Base-by-base conservation (phyloP, 2,113 vertebrate species). In the Prolemur simus region DNA sequence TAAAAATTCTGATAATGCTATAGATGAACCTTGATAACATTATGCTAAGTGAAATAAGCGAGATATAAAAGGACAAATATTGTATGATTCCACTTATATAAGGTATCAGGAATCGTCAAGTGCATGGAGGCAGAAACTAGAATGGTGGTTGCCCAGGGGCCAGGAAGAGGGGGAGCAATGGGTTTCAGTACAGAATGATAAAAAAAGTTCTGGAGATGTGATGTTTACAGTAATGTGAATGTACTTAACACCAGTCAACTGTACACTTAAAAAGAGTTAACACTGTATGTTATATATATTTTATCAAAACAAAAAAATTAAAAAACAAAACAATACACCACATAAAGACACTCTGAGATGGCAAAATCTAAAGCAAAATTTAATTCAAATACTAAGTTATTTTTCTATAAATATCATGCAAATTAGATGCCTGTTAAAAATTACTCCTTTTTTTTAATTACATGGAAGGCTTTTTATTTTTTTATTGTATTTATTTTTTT, bases 331-430 rank as follows among this genome's bases (percentile, higher is more conserved):
- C n/a, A 77, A 8, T 13, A 42, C 1, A 94, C 20, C 34, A 49
- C 10, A 83, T 58, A 58, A 56, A 90, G 39, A 56, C 32, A 91
- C 29, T 86, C 2, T 58, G 74, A 82, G 25, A 68, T 63, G 56
- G 21, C 34, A 88, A 93, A 91, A 60, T 39, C 54, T 83, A 95
- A 93, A 86, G 39, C 60, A 87, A 95, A 63, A 8, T 4, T 60
- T 8, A 39, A 52, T 17, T 94, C 23, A 90, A 47, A 86, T 27
- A 54, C n/a, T 82, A 47, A 47, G 71, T 0, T 87, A 20, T 13
- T 87, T 89, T 78, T 32, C 60, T 90, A 84, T 76, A 69, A 86
- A 74, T 56, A 78, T 14, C 17, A 84, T 32, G 54, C 3, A 95
- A 96, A 85, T 34, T 42, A 74, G 49, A 47, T n/a, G 3, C 23